Percentiles rank a stretch among this genome's conserved stretches.
Evolutionary conservation across 2,888 invertebrate genomes (phyloP).

Genomic region (Phalera bucephala): DNA sequence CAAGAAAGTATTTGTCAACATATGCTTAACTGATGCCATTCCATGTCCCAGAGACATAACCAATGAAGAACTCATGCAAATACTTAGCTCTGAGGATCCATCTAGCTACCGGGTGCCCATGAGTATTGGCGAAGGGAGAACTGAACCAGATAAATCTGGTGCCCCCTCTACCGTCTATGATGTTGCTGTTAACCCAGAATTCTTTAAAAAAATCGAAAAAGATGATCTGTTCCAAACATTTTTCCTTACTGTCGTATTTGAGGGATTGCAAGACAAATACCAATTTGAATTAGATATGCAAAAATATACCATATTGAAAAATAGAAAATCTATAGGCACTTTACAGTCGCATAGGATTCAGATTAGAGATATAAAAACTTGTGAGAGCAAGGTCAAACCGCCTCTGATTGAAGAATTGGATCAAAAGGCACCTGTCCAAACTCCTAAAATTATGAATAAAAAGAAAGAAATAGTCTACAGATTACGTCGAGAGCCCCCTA

Average conservation of each 20-base stretch:
- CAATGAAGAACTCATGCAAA: constrained; percentile 86
- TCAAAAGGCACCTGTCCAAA: constrained; percentile 33
- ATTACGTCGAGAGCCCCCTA: constrained; percentile 81
- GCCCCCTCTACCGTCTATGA: constrained; percentile 90
- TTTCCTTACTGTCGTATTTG: constrained; percentile 90
- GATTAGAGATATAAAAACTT: constrained; percentile 84
- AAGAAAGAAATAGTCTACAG: constrained; percentile 81
- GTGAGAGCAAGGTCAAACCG: constrained; percentile 51
- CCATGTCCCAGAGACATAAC: constrained; percentile 88
- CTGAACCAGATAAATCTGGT: constrained; percentile 90
- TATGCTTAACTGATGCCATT: constrained; percentile 91
- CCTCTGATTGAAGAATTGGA: constrained; percentile 85
- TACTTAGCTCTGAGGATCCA: constrained; percentile 87
- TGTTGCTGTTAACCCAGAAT: constrained; percentile 91
- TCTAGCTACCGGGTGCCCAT: constrained; percentile 92
- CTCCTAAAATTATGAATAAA: constrained; percentile 18
- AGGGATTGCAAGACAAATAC: constrained; percentile 90
- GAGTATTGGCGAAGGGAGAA: constrained; percentile 93
- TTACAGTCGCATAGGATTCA: constrained; percentile 89
- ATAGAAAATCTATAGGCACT: constrained; percentile 88
- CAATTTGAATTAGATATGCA: constrained; percentile 86
- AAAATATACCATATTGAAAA: constrained; percentile 86
- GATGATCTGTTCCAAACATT: constrained; percentile 90
- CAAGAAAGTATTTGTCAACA: constrained; percentile 92
- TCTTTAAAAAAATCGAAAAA: constrained; percentile 88